A percentile compares a stretch with the other conserved stretches of the same genome.
Evolutionary conservation across 2,888 invertebrate species (phyloP).

Genomic region (Saturnia japonica): DNA sequence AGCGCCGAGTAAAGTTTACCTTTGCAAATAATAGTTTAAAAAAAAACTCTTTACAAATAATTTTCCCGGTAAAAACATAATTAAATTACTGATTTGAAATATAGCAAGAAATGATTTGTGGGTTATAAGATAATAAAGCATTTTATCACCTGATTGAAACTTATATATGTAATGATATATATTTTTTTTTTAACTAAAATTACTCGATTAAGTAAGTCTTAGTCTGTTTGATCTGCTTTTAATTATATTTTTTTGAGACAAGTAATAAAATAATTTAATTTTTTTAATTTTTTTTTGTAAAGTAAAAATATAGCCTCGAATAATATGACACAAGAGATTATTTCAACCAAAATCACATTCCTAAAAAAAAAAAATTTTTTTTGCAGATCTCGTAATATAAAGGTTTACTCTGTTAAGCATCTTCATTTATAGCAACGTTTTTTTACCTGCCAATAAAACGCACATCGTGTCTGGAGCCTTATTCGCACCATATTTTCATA

Average conservation of each 20-base stretch:
- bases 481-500: no score
- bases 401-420: not conserved
- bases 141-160: not conserved
- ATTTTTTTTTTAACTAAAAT: not conserved
- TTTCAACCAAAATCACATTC: not conserved
- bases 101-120: not conserved
- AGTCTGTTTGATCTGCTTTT: no score
- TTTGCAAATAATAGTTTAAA: not conserved
- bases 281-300: not conserved
- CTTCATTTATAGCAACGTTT: no score
- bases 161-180: not conserved
- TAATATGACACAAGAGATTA: not conserved
- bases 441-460: no score
- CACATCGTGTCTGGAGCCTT: no score
- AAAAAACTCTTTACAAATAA: not conserved
- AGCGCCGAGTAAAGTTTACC: not conserved
- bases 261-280: not conserved
- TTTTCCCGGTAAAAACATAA: not conserved
- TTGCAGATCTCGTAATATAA: not conserved
- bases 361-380: not conserved
- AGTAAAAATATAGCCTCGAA: not conserved
- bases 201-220: not conserved
- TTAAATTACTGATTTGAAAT: not conserved
- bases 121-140: not conserved
- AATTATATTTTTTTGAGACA: not conserved